A percentile compares a stretch with the other conserved stretches of the same genome.
phyloP scores from a whole-genome alignment of 2,113 vertebrate genomes.

The Pseudorasbora parva region DNA sequence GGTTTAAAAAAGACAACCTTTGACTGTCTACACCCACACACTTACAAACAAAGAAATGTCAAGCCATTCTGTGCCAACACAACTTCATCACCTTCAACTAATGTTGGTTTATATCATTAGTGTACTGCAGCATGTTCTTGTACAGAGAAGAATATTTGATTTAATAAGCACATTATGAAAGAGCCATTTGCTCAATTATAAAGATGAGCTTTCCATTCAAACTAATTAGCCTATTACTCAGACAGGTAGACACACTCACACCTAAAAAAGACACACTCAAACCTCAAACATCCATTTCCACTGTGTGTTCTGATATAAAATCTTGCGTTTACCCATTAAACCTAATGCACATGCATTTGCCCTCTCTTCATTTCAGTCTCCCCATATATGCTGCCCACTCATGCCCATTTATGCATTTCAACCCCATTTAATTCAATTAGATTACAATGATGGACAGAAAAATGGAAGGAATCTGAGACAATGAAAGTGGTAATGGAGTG shows the following conservation, averaged over 20 bases:
- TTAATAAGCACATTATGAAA: conserved; percentile 49
- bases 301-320: background rate
- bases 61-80: conserved; percentile 6
- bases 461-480: background rate
- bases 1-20: conserved; percentile 1
- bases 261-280: background rate
- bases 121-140: background rate
- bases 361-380: background rate
- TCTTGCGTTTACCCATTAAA: conserved; percentile 1
- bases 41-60: background rate
- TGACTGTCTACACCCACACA: background rate
- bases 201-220: conserved; percentile 47
- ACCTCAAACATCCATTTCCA: background rate
- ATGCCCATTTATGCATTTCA: background rate
- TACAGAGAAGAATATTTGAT: conserved; percentile 16
- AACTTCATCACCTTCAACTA: background rate
- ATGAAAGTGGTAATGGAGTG: conserved; percentile 21
- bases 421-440: conserved; percentile 6
- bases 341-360: background rate
- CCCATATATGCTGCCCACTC: background rate
- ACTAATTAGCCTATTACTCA: conserved; percentile 47
- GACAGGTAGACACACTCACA: conserved; percentile 40
- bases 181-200: conserved; percentile 48
- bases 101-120: conserved; percentile 9
- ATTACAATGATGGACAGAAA: background rate